Evolutionary conservation across 2,113 vertebrate genomes (phyloP).

Genomic region (Hemicordylus capensis): DNA sequence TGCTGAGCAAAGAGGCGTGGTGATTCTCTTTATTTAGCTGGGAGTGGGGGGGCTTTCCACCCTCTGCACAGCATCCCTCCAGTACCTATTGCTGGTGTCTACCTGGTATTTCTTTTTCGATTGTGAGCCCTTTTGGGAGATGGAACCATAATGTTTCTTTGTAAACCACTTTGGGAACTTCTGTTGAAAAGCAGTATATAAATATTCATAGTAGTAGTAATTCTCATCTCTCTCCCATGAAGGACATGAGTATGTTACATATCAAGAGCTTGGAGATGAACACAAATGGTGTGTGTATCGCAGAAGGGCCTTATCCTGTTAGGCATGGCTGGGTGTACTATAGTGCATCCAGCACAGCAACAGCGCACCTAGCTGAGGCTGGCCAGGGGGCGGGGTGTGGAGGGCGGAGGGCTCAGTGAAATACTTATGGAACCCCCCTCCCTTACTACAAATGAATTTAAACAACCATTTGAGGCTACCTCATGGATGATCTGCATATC

Average conservation of each 20-base stretch:
- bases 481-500: not conserved
- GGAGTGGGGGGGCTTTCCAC: no score
- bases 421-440: not conserved
- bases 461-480: not conserved
- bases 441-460: not conserved
- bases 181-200: no score
- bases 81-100: no score
- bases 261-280: not conserved
- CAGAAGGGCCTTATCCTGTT: not conserved
- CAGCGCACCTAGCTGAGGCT: not conserved
- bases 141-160: no score
- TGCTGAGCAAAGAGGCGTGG: no score
- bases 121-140: no score
- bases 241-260: not conserved
- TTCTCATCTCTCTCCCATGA: not conserved
- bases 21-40: no score
- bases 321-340: not conserved
- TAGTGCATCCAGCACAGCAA: not conserved
- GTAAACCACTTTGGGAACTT: no score
- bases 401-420: not conserved
- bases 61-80: no score
- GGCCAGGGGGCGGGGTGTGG: not conserved
- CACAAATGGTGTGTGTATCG: not conserved
- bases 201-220: no score
- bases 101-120: no score